These are phyloP conservation scores for Scophthalmus maximus DNA, from an alignment of 2,113 vertebrate species.

Conservation along the genomic window DNA sequence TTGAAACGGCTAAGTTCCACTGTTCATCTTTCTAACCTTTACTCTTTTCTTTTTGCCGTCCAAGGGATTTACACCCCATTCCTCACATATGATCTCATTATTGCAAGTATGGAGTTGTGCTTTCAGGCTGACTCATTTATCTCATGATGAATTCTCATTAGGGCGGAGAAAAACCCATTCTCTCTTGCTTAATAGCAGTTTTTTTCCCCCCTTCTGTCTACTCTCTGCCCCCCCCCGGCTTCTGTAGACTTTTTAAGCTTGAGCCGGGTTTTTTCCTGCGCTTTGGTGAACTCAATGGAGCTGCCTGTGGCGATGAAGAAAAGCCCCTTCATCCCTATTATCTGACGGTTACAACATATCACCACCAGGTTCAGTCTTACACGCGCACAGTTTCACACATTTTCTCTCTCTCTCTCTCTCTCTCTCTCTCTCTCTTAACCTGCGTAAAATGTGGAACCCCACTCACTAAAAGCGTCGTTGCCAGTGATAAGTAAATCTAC, in stretches of 20 bases:
- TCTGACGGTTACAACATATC: slow-evolving; percentile 38
- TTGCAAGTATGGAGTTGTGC: slow-evolving; percentile 66
- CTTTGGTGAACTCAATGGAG: slow-evolving; percentile 48
- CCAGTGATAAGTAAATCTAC: slow-evolving; percentile 8
- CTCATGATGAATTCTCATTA: slow-evolving; percentile 71
- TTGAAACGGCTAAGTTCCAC: not conserved
- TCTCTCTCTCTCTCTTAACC: not conserved
- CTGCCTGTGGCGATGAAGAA: slow-evolving; percentile 37
- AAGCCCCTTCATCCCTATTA: slow-evolving; percentile 54
- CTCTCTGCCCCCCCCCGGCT: slow-evolving; percentile 54
- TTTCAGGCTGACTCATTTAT: slow-evolving; percentile 68
- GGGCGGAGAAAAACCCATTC: slow-evolving; percentile 71
- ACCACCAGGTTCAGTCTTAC: slow-evolving; percentile 10
- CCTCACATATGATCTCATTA: slow-evolving; percentile 73
- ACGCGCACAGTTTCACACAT: not conserved
- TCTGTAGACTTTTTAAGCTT: slow-evolving; percentile 25
- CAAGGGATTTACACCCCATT: slow-evolving; percentile 45
- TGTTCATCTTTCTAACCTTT: slow-evolving; percentile 31
- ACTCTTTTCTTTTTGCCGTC: slow-evolving; percentile 24
- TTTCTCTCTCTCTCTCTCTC: too few species aligned
- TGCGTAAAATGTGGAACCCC: not conserved
- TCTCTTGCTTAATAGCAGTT: slow-evolving; percentile 58
- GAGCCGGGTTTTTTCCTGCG: slow-evolving; percentile 40
- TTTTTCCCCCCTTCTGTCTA: slow-evolving; percentile 3
- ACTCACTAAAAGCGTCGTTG: not conserved